These are phyloP conservation scores for Enteromius argenteus DNA, from an alignment of 2,797 vertebrate genomes.

Conservation along the genomic window DNA sequence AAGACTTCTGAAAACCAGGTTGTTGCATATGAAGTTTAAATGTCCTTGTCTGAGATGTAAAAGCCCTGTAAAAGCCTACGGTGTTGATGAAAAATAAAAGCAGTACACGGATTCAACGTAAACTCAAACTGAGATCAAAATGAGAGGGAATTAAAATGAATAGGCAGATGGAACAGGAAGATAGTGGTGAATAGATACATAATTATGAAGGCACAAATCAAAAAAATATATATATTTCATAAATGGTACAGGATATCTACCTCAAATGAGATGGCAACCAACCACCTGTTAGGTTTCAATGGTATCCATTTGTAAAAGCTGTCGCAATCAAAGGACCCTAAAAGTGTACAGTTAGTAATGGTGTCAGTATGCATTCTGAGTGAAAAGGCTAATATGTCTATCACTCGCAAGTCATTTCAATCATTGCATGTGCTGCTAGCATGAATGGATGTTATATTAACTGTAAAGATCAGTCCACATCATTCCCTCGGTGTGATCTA, in stretches of 20 bases:
- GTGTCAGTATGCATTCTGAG: conserved; percentile 85
- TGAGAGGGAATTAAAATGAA: conserved; percentile 23
- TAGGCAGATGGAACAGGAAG: conserved; percentile 34
- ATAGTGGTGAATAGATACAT: conserved; percentile 42
- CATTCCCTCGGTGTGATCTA: conserved; percentile 27
- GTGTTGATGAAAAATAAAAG: conserved; percentile 28
- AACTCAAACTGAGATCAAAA: conserved; percentile 35
- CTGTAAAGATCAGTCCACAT: conserved; percentile 24
- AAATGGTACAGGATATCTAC: conserved; percentile 87
- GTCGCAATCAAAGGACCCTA: conserved; percentile 96
- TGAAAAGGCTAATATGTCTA: conserved; percentile 55
- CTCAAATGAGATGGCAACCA: conserved; percentile 91
- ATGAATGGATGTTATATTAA: conserved; percentile 78
- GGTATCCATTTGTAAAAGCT: conserved; percentile 97
- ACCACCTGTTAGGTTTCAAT: conserved; percentile 92
- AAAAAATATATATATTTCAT: conserved; percentile 69
- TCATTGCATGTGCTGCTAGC: conserved; percentile 80
- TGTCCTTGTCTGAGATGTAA: conserved; percentile 30
- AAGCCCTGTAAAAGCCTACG: conserved; percentile 62
- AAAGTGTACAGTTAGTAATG: conserved; percentile 92
- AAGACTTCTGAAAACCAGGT: conserved; percentile 6
- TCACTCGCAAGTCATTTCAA: conserved; percentile 63
- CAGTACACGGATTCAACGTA: conserved; percentile 13
- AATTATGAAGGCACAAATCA: conserved; percentile 54
- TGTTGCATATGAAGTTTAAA: conserved; percentile 27